Conservation (phyloP, 2,113 vertebrate genomes). For the Psammodynastes pulverulentus region DNA sequence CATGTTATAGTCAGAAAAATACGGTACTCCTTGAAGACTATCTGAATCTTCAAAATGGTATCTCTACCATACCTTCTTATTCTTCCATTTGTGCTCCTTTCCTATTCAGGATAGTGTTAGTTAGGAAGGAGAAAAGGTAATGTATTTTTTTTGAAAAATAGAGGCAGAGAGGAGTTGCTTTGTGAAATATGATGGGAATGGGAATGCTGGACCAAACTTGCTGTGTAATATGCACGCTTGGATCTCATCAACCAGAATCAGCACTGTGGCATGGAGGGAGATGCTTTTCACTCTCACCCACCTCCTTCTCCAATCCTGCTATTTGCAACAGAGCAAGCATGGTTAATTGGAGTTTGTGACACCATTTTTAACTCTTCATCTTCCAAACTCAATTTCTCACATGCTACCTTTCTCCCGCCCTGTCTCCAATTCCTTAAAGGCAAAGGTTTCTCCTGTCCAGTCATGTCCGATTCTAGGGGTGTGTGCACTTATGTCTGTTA, state of each 20-base stretch:
- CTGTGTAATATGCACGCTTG: background rate
- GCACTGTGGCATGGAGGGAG: background rate
- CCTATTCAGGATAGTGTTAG: background rate
- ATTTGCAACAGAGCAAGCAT: background rate
- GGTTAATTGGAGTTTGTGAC: background rate
- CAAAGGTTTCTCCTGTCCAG: no score
- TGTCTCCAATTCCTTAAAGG: no score
- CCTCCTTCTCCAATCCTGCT: background rate
- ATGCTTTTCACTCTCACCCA: background rate
- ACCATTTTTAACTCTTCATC: background rate
- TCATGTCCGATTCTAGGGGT: no score
- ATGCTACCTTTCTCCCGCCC: background rate
- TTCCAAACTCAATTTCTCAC: background rate
- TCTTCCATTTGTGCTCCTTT: background rate
- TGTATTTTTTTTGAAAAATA: background rate
- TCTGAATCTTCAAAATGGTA: background rate
- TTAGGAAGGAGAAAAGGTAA: no score
- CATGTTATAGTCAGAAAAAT: no score
- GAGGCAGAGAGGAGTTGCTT: background rate
- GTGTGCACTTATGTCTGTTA: no score
- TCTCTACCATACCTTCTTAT: background rate
- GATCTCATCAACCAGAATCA: background rate
- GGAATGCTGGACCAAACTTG: background rate
- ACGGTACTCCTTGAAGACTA: background rate
- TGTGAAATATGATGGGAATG: background rate